Evolutionary conservation across 2,888 invertebrate genomes (phyloP).

Genomic region (Pyrochroa serraticornis): DNA sequence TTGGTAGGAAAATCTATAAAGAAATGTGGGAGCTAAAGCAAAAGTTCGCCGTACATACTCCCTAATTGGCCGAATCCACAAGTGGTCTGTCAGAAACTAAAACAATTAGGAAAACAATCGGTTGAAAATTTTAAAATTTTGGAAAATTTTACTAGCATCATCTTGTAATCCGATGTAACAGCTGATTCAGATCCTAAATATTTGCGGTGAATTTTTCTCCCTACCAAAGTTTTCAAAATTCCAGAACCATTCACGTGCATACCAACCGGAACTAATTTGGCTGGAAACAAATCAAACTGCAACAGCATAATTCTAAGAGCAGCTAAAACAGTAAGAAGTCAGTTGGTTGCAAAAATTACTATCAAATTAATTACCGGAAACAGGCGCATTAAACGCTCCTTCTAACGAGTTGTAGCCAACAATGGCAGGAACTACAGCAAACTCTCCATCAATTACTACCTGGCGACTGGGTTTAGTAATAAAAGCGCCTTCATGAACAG

Average conservation of each 20-base stretch:
- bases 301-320: constrained; percentile 53
- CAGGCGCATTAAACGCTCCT: constrained; percentile 34
- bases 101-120: not conserved
- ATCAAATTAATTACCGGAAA: not conserved
- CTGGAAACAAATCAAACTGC: constrained; percentile 58
- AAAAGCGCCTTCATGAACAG: constrained; percentile 27
- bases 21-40: constrained; percentile 46
- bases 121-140: not conserved
- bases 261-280: constrained; percentile 54
- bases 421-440: constrained; percentile 56
- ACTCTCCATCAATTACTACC: constrained; percentile 27
- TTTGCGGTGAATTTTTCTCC: constrained; percentile 14
- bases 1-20: constrained; percentile 42
- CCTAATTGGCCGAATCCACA: constrained; percentile 55
- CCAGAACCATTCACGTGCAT: constrained; percentile 33
- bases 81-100: constrained; percentile 58
- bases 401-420: constrained; percentile 63
- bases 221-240: constrained; percentile 16
- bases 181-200: constrained; percentile 32
- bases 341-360: constrained; percentile 25
- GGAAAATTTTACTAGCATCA: constrained; percentile 23
- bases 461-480: constrained; percentile 29
- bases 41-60: constrained; percentile 57
- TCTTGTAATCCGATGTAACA: constrained; percentile 24
- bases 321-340: constrained; percentile 34